These are phyloP conservation scores for Neotoma lepida DNA, from an alignment of 2,113 vertebrate species.

Conservation along the genomic window DNA sequence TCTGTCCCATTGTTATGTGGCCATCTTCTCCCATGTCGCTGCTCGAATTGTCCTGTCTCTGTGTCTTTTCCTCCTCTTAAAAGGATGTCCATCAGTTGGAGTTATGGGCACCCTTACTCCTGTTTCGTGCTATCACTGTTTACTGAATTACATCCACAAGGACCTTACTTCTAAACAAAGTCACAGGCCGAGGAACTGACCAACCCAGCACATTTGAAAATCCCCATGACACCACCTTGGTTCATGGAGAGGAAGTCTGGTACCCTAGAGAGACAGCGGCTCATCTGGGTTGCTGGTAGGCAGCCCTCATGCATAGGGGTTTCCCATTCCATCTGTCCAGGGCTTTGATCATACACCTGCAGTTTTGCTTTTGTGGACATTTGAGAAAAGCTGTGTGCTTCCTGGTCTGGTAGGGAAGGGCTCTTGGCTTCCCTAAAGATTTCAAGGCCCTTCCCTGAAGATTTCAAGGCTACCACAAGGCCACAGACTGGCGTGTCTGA, in stretches of 20 bases:
- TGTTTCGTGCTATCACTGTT: not conserved
- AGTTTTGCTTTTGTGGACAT: not conserved
- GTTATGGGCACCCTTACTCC: not conserved
- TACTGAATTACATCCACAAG: not conserved
- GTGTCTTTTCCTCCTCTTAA: not conserved
- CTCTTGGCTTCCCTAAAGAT: not conserved
- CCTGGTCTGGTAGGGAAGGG: not conserved
- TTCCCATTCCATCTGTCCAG: not conserved
- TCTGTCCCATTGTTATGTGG: not conserved
- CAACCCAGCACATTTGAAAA: not conserved
- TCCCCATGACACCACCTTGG: not conserved
- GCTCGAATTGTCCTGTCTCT: not conserved
- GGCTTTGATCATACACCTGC: not conserved
- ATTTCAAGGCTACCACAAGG: not conserved
- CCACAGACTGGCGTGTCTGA: not conserved
- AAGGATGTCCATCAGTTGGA: no score
- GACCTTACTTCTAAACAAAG: not conserved
- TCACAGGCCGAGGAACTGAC: not conserved
- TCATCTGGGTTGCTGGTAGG: not conserved
- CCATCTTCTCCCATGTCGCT: not conserved
- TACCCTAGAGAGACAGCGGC: not conserved
- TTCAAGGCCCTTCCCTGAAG: not conserved
- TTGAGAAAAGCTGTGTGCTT: not conserved
- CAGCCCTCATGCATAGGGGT: rapidly evolving
- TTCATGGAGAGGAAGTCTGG: not conserved